A percentile compares a stretch with the other conserved stretches of the same genome.
Conservation (phyloP, 2,888 invertebrate genomes). For the Platerodrilus igneus region DNA sequence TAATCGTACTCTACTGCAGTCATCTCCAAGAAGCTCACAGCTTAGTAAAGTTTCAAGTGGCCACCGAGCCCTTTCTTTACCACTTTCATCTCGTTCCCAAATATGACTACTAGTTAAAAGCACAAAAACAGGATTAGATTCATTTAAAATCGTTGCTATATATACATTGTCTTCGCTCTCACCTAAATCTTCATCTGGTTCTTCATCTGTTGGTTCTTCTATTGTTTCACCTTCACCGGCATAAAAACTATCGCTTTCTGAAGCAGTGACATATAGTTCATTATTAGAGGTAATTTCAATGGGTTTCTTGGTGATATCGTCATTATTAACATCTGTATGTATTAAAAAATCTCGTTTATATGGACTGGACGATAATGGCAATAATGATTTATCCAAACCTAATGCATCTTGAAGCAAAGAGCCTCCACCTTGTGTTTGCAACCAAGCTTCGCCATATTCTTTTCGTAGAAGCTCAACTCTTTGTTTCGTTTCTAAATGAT, state of each 20-base stretch:
- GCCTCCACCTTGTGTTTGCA: slow-evolving; percentile 49
- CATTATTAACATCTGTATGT: slow-evolving; percentile 26
- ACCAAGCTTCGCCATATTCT: slow-evolving; percentile 59
- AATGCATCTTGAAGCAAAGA: slow-evolving; percentile 54
- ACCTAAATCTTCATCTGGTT: slow-evolving; percentile 31
- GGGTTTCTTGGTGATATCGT: slow-evolving; percentile 13
- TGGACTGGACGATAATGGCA: slow-evolving; percentile 31
- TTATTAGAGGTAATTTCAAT: slow-evolving; percentile 17
- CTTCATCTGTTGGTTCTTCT: slow-evolving; percentile 10
- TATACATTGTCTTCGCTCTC: slow-evolving; percentile 43
- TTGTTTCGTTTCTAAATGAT: slow-evolving; percentile 56
- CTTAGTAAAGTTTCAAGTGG: slow-evolving; percentile 51
- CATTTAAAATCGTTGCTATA: slow-evolving; percentile 41
- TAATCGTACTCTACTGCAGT: slow-evolving; percentile 48
- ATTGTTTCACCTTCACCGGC: slow-evolving; percentile 13
- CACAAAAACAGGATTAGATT: slow-evolving; percentile 41
- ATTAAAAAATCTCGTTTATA: slow-evolving; percentile 29
- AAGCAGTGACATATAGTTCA: slow-evolving; percentile 16
- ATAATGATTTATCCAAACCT: slow-evolving; percentile 46
- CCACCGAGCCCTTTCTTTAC: slow-evolving; percentile 47
- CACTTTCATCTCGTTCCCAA: slow-evolving; percentile 41
- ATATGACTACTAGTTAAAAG: slow-evolving; percentile 42
- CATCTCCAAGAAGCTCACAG: slow-evolving; percentile 43
- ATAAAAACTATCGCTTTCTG: slow-evolving; percentile 16
- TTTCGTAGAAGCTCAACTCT: slow-evolving; percentile 55